Evolutionary conservation across 35 echinoderm and acorn worm genomes (phyloP), one percentile per base, ranked within the genome.

Genomic region (Heliocidaris tuberculata): DNA sequence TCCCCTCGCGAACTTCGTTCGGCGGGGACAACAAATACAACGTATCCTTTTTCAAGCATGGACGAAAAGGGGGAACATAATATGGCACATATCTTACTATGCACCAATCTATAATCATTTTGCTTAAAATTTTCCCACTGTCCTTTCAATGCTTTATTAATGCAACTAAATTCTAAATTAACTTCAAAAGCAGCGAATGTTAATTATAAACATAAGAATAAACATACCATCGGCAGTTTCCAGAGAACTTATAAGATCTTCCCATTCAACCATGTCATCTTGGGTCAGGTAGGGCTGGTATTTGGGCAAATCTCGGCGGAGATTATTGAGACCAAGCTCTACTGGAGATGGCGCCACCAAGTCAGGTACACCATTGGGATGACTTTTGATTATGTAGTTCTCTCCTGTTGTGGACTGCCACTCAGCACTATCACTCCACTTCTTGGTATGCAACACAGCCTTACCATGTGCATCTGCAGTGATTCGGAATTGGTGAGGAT

Each of bases 401-500:
- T 85, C 65, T 85, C 65, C 65, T 85, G 65, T 85, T 85, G 65
- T 85, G n/a, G 65, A 15, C 65, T 85, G 65, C 65, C 65, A 85
- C n/a, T 15, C 65, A 15, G 15, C 65, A 85, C 1, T 85, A n/a
- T 85, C 65, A 85, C 65, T 85, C 65, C 65, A 85, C 65, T 85
- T 85, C n/a, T n/a, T 85, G 65, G 65, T 85, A n/a, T 19, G 15
- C 65, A 85, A 85, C 15, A 85, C 65, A 85, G 65, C 65, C 87
- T 92, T 60, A 31, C 95, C 95, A 52, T 35, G 10, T 86, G 78
- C 91, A 96, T 96, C 42, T 49, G 17, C 21, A 7, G 61, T 87
- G 85, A 96, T 92, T 30, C 85, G 90, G 47, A 95, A 95, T 16
- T 32, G 31, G 85, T 96, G 95, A 48, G 91, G 95, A 19, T 87